phyloP scores from a whole-genome alignment of 2,113 vertebrate genomes.

The Notarius lentiginosus region DNA sequence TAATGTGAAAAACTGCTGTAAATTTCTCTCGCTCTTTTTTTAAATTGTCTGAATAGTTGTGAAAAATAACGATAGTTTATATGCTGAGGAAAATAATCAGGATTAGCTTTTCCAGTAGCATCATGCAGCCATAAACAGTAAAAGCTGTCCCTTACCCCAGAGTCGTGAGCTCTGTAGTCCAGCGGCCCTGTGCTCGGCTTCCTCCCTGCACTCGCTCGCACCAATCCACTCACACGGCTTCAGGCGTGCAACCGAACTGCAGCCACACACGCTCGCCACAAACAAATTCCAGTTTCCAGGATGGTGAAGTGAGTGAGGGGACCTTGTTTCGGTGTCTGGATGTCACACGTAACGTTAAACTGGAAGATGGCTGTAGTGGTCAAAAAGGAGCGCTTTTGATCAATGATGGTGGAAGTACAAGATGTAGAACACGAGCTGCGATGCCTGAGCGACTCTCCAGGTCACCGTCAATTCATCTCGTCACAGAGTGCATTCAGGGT shows the following conservation, averaged over 20 bases:
- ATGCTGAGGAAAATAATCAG: not conserved
- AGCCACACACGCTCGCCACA: conserved; percentile 69
- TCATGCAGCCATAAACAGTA: not conserved
- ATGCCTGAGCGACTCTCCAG: conserved; percentile 41
- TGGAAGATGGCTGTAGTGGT: conserved; percentile 21
- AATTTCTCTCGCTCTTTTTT: no score
- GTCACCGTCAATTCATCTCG: conserved; percentile 38
- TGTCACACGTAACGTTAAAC: not conserved
- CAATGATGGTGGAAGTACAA: conserved; percentile 40
- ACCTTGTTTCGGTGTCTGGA: conserved; percentile 41
- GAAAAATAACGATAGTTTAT: not conserved
- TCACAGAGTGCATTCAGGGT: conserved; percentile 40
- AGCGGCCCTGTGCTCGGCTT: conserved; percentile 64
- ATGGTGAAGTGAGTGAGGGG: conserved; percentile 60
- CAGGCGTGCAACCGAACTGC: conserved; percentile 59
- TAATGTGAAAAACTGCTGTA: not conserved
- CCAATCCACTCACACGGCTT: conserved; percentile 56
- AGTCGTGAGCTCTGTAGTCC: conserved; percentile 89
- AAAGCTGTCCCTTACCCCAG: conserved; percentile 77
- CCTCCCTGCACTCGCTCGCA: conserved; percentile 47
- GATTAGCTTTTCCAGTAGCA: not conserved
- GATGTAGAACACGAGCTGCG: conserved; percentile 10
- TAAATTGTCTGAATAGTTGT: not conserved
- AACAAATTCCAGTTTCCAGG: conserved; percentile 73
- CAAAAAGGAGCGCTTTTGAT: not conserved